Base-by-base conservation (phyloP, 2,113 vertebrate genomes). In the Pandion haliaetus region DNA sequence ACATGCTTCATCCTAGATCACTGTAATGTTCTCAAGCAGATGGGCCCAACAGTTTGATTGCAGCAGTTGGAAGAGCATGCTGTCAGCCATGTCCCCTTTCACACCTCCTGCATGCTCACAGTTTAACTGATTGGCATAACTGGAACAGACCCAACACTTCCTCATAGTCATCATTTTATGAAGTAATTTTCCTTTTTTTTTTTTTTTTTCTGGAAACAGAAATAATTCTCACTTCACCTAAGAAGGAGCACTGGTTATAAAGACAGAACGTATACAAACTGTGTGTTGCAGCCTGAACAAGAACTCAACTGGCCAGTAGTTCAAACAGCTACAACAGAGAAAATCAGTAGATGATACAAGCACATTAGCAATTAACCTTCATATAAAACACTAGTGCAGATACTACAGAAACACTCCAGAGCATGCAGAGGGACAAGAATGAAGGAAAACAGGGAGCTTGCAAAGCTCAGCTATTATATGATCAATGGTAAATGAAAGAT, bases 81-180 rank as follows among this genome's bases (percentile, higher is more conserved):
- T 8, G 6, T 78, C 31, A 91, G 71, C 86, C 44, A 6, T 28
- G 36, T 55, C 84, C 70, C 84, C 78, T 73, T 77, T 88, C 74
- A 36, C 87, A 62, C 82, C 66, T 83, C 80, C 87, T 85, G 66
- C 71, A 8, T 17, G 40, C 72, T 92, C 77, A 59, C 74, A 88
- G 36, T 52, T 31, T 54, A 54, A 81, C 20, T 84, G 93, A 96
- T 24, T 86, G 89, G 86, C 83, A 21, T 84, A 95, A 95, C 83
- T 96, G 93, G 93, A 95, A 74, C 91, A 71, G 55, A 74, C 83
- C 83, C 93, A 94, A 18, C 86, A n/a, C 93, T 91, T 95, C 82
- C 82, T 83, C 80, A 83, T 55, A 93, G 32, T 61, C 82, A 63
- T 36, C 63, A 25, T 19, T 92, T 83, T 36, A 57, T 90, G 76